Percentiles rank a stretch among this genome's conserved stretches.
phyloP scores from a whole-genome alignment of 1,140 invertebrate species.

The Drosophila jambulina region DNA sequence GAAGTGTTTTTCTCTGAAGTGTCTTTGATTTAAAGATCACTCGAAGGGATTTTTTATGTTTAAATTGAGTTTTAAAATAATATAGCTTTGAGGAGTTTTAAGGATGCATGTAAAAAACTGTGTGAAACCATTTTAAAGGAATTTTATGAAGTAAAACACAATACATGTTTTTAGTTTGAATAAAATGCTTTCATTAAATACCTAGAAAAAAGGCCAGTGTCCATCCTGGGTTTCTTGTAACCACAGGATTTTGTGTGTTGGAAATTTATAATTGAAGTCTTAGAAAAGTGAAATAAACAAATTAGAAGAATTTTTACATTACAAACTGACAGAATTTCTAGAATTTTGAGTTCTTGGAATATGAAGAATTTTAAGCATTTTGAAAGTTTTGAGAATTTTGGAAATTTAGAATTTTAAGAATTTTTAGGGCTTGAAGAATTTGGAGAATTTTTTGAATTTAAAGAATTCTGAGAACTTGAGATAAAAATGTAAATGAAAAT shows the following conservation, averaged over 20 bases:
- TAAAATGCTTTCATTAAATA: background rate
- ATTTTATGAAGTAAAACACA: background rate
- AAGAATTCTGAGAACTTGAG: background rate
- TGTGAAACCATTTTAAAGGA: background rate
- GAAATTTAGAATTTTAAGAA: background rate
- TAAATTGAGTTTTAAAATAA: background rate
- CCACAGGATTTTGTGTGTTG: background rate
- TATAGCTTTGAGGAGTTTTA: background rate
- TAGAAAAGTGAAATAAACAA: background rate
- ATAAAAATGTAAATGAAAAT: background rate
- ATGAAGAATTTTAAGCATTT: background rate
- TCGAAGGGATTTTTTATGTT: background rate
- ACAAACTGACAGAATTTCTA: too few relatives aligned
- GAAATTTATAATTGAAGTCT: background rate
- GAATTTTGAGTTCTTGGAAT: too few relatives aligned
- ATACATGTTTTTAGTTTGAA: background rate
- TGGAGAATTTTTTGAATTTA: background rate
- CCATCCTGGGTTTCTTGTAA: background rate
- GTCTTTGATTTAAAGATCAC: background rate
- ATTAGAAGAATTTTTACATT: background rate
- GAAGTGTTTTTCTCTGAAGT: background rate
- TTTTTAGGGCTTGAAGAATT: too few relatives aligned
- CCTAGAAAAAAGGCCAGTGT: too few relatives aligned
- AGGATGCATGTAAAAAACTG: background rate
- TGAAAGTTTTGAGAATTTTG: background rate